Base-by-base conservation (phyloP, 2,113 vertebrate genomes). In the Syrrhaptes paradoxus region DNA sequence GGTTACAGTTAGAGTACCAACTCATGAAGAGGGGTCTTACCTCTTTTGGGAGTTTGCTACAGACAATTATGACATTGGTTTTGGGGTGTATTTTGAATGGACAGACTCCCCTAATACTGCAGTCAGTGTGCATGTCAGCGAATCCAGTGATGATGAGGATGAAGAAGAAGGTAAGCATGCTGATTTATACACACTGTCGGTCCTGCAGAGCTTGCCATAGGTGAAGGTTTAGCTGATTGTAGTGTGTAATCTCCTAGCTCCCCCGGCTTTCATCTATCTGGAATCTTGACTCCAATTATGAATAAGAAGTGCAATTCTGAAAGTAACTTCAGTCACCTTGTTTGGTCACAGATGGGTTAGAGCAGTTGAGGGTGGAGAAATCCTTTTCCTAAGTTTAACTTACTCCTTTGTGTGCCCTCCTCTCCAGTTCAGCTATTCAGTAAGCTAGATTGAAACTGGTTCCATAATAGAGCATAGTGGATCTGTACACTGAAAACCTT, bases 41-140 rank as follows among this genome's bases (percentile, higher is more conserved):
- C 99, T 99, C 80, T 99, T 99, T 96, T 99, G 99, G 99, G 99
- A 99, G 97, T 99, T 99, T 97, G 99, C 99, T 89, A 99, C 99
- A 82, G 99, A 99, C 98, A 98, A 98, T 98, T 99, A 99, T 96
- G 99, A 99, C 98, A 98, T 99, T 96, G 99, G 99, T 95, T 99
- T 99, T 97, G 99, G 99, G 86, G 99, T 99, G 72, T 99, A 99
- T 98, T 99, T 99, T 97, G 99, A 99, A 98, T 99, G 99, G 99
- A 99, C 99, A 94, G 99, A 99, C 71, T 98, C 99, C 41, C 98
- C 99, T 49, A 99, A 99, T 28, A 99, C 99, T 34, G 98, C 99
- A 6, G 99, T 99, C 97, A 99, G 99, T 46, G 99, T 99, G 82
- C 99, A 99, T 38, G 99, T 99, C 97, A 99, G 99, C 5, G 99